Base-by-base conservation (phyloP, 2,888 invertebrate genomes). In the Panopea generosa region DNA sequence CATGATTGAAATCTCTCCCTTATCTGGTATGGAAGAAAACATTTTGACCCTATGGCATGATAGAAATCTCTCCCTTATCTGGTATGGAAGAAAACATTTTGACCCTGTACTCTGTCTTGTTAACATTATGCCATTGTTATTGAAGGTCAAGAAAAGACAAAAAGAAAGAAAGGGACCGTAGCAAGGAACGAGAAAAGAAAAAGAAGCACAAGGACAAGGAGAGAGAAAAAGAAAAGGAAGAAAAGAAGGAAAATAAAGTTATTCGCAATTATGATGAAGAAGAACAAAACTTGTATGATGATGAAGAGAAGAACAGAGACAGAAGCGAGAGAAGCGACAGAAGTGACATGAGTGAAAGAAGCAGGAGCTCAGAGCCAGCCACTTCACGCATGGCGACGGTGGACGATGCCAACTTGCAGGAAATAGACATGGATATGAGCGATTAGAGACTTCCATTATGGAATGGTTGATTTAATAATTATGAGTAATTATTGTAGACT, bases 361-460 rank as follows among this genome's bases (percentile, higher is more conserved):
- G 33, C n/a, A 57, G 62, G 2, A 66, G 74, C 7, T 74, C 80
- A 14, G 84, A 83, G 47, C 67, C 69, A 14, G 67, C 68, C n/a
- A 69, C 73, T 3, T 71, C 77, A 0, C 75, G 78, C 14, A 63
- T 77, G 3, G 57, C 80, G 2, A 43, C 61, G 1, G 59, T 16
- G 6, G 82, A 81, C 33, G 84, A 84, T 38, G 78, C 59, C 18
- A 85, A 89, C 61, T 71, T 86, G 26, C 88, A 88, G 62, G 71
- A 81, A 49, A 86, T 88, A 22, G 89, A 89, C 67, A 89, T 89
- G 89, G 89, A 89, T 50, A 88, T 88, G 87, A 90, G 90, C 77
- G 90, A 88, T 66, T 90, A 73, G 40, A n/a, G 7, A n/a, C n/a
- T n/a, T n/a, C n/a, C n/a, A n/a, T n/a, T 4, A 20, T 27, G 27